Base-by-base conservation (phyloP, 2,797 vertebrate species). In the Discoglossus pictus region DNA sequence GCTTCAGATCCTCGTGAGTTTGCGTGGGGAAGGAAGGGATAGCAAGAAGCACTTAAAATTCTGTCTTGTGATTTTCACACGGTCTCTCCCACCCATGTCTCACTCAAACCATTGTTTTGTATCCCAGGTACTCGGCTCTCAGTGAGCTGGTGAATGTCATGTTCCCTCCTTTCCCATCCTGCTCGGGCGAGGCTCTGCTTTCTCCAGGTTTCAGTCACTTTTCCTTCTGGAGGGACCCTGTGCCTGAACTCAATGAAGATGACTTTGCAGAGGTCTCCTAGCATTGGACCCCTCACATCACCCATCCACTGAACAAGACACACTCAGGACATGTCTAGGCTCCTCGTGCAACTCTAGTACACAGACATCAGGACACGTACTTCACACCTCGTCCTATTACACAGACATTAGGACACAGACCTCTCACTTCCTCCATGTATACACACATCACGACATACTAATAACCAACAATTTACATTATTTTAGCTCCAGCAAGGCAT, bases 1-100 rank as follows among this genome's bases (percentile, higher is more conserved):
- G 91, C 84, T 91, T 81, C 82, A 98, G 95, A 71, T 95, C 94
- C 68, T 93, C 94, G 95, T 99, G 82, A 93, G 94, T 74, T 3
- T 17, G 5, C 31, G 24, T 51, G 16, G 7, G n/a, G n/a, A n/a
- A n/a, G n/a, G n/a, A n/a, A n/a, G n/a, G n/a, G n/a, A n/a, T n/a
- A n/a, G n/a, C 10, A n/a, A n/a, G n/a, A n/a, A n/a, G 7, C 20
- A 24, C 24, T 6, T 2, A n/a, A 9, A 24, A 15, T 23, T 10
- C 10, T 12, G 15, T 6, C 1, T 7, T 23, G 27, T 17, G n/a
- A n/a, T n/a, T n/a, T n/a, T n/a, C n/a, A n/a, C n/a, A n/a, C n/a
- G n/a, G n/a, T n/a, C 20, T 10, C 39, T 40, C 16, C 16, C 39
- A 2, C 1, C 39, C 39, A 40, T 40, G 2, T 18, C 9, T 21